Base-by-base conservation (phyloP, 2,113 vertebrate genomes). In the Sterna hirundo region DNA sequence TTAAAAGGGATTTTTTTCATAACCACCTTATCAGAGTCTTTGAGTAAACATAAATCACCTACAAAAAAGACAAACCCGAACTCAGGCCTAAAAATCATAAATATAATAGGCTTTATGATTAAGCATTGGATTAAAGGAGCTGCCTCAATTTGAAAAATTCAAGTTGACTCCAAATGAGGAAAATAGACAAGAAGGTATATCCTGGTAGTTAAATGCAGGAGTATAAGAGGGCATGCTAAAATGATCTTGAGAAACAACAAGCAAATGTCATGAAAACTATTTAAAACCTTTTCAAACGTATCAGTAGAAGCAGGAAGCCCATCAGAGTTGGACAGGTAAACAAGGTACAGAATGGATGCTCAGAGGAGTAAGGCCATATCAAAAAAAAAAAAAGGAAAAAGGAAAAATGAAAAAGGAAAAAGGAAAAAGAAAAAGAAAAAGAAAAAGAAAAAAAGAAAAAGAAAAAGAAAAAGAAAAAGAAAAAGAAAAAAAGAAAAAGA, bases 401-500 rank as follows among this genome's bases (percentile, higher is more conserved):
- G 2, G 2, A 7, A 11, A 29, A 1, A 5, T 12, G 6, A 3
- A 6, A 1, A 22, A 5, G 15, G 3, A 29, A 5, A 1, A 6
- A 3, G 5, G 5, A 0, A 2, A 5, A 3, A 3, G 10, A 2
- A 4, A 4, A 6, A 8, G 2, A 11, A 3, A 5, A 3, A 5
- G 11, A 3, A 4, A 34, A 1, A 21, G 7, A 6, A 11, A 6
- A 1, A 2, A 10, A 8, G 5, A 10, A 3, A 2, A 3, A 7
- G 10, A 11, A 2, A 8, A 10, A 13, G 8, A 20, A 10, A 1
- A 27, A 20, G 5, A 7, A 21, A 26, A 47, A 3, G 9, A 1
- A 8, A 40, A 1, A 13, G 20, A 1, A 4, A 5, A 6, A 7
- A 5, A 4, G 22, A 6, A 5, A 5, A 2, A 15, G 9, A 4